Evolutionary conservation across 1,140 invertebrate species (phyloP).

Genomic region (Micrasema longulum): DNA sequence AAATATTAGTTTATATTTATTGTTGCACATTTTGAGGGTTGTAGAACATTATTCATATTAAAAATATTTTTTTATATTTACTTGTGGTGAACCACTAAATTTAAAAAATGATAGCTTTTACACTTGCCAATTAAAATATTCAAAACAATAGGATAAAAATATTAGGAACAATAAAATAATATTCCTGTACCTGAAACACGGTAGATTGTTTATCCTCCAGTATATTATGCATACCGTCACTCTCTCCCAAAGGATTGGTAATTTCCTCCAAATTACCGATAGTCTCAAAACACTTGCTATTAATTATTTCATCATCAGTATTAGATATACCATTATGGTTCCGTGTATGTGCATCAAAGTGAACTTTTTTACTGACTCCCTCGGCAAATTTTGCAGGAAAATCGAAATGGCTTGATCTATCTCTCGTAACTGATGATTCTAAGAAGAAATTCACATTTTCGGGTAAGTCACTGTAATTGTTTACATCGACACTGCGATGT

Average conservation of each 20-base stretch:
- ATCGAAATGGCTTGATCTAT: conserved; percentile 18
- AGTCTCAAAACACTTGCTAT: not conserved
- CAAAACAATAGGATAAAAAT: not conserved
- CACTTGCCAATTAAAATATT: not conserved
- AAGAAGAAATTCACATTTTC: conserved; percentile 40
- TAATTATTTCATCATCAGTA: not conserved
- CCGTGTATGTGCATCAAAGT: conserved; percentile 3
- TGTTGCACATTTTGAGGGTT: too few relatives aligned
- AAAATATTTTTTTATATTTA: too few relatives aligned
- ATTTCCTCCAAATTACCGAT: conserved; percentile 12
- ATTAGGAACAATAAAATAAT: not conserved
- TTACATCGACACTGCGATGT: conserved; percentile 47
- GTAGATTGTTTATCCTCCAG: conserved; percentile 6
- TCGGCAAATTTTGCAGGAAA: not conserved
- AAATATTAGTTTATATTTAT: too few relatives aligned
- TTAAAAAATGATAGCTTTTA: not conserved
- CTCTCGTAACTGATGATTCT: conserved; percentile 14
- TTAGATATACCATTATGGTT: not conserved
- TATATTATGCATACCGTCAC: not conserved
- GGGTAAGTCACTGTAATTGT: not conserved
- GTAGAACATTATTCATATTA: too few relatives aligned
- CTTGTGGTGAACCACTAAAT: not conserved
- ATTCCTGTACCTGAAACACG: conserved; percentile 23
- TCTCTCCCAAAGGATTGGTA: not conserved
- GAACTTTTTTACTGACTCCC: conserved; percentile 5